Evolutionary conservation across 1,140 invertebrate species (phyloP), one percentile per base, ranked within the genome.

Genomic region (Rhynchophorus ferrugineus): DNA sequence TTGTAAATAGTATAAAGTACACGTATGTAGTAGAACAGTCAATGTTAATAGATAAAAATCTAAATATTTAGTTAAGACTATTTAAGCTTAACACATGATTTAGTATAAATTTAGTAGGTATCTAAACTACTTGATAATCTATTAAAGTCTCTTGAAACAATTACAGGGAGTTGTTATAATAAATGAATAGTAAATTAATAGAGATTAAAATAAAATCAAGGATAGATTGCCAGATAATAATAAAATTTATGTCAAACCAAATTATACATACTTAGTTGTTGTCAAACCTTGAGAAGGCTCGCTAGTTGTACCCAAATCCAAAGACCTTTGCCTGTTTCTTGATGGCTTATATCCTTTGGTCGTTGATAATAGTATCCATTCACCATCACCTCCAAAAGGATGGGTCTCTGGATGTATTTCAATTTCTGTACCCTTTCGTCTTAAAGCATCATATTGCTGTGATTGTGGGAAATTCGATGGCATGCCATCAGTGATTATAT

Each of bases 351-450:
- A 87, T 7, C 84, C 85, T 67, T 84, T 83, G 7, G 84, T 87
- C 1, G 83, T 85, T 0, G 85, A 86, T 3, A 88, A 63, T 0
- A 88, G 69, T 1, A 88, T 77, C 85, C 85, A 88, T 48, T 85
- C 78, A 0, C 85, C 85, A 49, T 86, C 80, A 1, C 82, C 80
- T 53, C 75, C 75, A 0, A 73, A 71, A 1, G 82, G 81, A 61
- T 83, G 74, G 2, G 71, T 71, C 11, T 70, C 63, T 0, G 75
- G 72, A 60, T 73, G 70, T 17, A 64, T 54, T 18, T 63, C 61
- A 3, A 60, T 49, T 33, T 55, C 53, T 9, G 53, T 16, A 39
- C 57, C 49, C 43, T 50, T 53, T 11, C 62, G 48, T 22, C 59
- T 54, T 11, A 56, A 54, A 19, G 18, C 19, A 7, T 56, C 37